Percentiles rank a stretch among this genome's conserved stretches.
phyloP scores from a whole-genome alignment of 2,888 invertebrate genomes.

The Neocrepidodera transversa region DNA sequence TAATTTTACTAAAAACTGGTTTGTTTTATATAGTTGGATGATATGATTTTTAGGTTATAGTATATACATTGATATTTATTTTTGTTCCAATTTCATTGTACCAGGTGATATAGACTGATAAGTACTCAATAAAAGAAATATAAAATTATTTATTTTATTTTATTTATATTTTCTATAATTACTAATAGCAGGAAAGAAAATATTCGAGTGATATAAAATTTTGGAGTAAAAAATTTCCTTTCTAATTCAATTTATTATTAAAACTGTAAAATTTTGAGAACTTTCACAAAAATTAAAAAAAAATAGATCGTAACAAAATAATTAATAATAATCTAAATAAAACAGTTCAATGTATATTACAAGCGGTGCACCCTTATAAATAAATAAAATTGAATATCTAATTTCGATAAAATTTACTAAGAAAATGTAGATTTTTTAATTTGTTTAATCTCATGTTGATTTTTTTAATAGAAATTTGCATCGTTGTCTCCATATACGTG shows the following conservation, averaged over 20 bases:
- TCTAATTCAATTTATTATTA: background rate
- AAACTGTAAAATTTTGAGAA: too few species aligned
- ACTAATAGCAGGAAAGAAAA: too few species aligned
- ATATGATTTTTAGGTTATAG: too few species aligned
- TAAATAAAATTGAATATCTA: background rate
- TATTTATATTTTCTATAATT: background rate
- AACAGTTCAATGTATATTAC: background rate
- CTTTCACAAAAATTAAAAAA: too few species aligned
- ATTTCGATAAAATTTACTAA: background rate
- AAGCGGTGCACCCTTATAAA: background rate
- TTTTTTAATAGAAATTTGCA: too few species aligned
- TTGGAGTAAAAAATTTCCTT: background rate
- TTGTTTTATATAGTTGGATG: background rate
- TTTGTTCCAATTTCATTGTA: background rate
- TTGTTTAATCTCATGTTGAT: background rate
- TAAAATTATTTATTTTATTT: background rate
- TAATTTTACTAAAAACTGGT: too few species aligned
- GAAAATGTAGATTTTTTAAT: background rate
- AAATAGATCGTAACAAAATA: too few species aligned
- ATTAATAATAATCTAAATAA: too few species aligned
- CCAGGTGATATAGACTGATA: conserved; percentile 26
- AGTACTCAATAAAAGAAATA: conserved; percentile 16
- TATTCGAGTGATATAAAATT: background rate
- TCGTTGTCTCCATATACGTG: too few species aligned
- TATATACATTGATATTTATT: conserved; percentile 17